Evolutionary conservation across 1,140 invertebrate species (phyloP), one percentile per base, ranked within the genome.

Genomic region (Drosophila suzukii): DNA sequence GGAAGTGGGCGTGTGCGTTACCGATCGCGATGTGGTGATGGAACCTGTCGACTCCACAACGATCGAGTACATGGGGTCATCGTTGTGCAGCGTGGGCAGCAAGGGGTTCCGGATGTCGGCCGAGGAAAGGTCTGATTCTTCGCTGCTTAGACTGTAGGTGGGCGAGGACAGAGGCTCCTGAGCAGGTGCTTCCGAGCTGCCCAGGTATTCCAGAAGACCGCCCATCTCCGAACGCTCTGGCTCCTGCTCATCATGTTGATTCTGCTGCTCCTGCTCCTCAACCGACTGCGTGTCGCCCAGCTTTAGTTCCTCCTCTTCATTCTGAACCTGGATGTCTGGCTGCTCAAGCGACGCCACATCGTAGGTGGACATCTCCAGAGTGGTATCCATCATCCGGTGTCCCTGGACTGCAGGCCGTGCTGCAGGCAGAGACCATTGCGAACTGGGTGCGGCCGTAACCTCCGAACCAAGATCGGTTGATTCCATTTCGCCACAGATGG

Each of bases 281-380:
- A 27, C 6, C 6, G 4, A 7, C 1, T 47, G 20, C 20, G 7
- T 59, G 0, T 43, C 24, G 0, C 24, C 32, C 6, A 59, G 38
- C 4, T 11, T 15, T 8, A 39, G n/a, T 6, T 66, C 17, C 13
- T 46, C 36, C 15, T 41, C 20, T 8, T 70, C 5, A 2, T 39
- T 27, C 10, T 10, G 0, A 4, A 27, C 49, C 20, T 34, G 36
- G 4, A 36, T 39, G 6, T 61, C 66, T 8, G 6, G 34, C 32
- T 24, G 47, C 15, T 75, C 78, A 41, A 54, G 3, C 0, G 74
- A 32, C 0, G 83, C 84, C 12, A 81, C 54, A 24, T 92, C 91
- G 34, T 90, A 92, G 10, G 63, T 78, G 53, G 89, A 81, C 91
- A 91, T 92, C 20, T 71, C 82, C 49, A 92, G 57, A 3, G 91